Conservation (phyloP, 2,888 invertebrate species). For the Noctuana brunneofusca region DNA sequence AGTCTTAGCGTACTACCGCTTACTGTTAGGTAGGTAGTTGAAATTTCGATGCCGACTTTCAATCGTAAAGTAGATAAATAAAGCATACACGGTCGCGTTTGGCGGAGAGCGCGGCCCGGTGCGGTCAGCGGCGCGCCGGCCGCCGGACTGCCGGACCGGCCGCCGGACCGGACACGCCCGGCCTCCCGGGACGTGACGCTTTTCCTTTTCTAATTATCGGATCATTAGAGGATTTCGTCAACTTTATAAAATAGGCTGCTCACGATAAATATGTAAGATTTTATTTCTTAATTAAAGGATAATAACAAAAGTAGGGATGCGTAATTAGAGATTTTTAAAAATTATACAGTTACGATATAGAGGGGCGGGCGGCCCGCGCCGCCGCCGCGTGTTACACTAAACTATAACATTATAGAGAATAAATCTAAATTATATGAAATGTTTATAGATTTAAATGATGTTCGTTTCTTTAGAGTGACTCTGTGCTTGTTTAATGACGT, state of each 20-base stretch:
- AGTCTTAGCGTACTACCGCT: slow-evolving; percentile 80
- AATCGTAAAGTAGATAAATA: slow-evolving; percentile 78
- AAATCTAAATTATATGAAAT: slow-evolving; percentile 83
- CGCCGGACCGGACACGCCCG: slow-evolving; percentile 7
- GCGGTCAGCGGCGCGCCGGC: slow-evolving; percentile 38
- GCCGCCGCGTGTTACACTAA: slow-evolving; percentile 69
- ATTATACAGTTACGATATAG: slow-evolving; percentile 80
- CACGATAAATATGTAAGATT: slow-evolving; percentile 81
- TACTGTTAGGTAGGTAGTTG: slow-evolving; percentile 83
- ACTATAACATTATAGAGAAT: slow-evolving; percentile 83
- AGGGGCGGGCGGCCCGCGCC: slow-evolving; percentile 34
- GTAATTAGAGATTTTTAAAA: slow-evolving; percentile 82
- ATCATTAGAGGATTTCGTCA: slow-evolving; percentile 79
- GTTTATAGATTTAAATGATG: slow-evolving; percentile 81
- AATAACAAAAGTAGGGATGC: slow-evolving; percentile 82
- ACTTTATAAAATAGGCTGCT: slow-evolving; percentile 82
- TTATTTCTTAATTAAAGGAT: slow-evolving; percentile 82
- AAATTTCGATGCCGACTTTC: slow-evolving; percentile 80
- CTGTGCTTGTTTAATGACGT: slow-evolving; percentile 74
- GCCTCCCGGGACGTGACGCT: slow-evolving; percentile 60
- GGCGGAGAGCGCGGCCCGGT: slow-evolving; percentile 57
- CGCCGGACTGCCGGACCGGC: slow-evolving; percentile 3
- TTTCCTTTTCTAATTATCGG: slow-evolving; percentile 77
- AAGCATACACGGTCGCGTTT: slow-evolving; percentile 74
- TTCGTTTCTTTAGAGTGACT: slow-evolving; percentile 79